Evolutionary conservation across 2,113 vertebrate species (phyloP), one percentile per base, ranked within the genome.

Genomic region (Pelvicachromis taeniatus): DNA sequence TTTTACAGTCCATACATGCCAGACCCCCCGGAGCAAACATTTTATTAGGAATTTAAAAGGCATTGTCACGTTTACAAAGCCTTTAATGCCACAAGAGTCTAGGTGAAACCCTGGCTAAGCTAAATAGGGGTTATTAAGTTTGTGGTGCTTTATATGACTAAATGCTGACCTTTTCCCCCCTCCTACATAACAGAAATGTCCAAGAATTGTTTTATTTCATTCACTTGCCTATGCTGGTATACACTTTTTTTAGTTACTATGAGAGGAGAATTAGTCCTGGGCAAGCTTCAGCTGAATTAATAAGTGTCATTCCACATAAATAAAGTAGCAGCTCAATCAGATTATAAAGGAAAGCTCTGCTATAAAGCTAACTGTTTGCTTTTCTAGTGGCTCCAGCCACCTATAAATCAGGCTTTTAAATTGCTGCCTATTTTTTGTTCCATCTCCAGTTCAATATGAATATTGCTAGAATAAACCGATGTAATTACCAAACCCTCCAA

Each of bases 1-100:
- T 92, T 88, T 87, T 85, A 91, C 80, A 88, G 63, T 91, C 75
- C 63, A 75, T 83, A 91, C 91, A 95, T 95, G 94, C 95, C 95
- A 87, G 88, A 92, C 92, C 91, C 85, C 94, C 91, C 87, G 21
- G 54, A 42, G 80, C 38, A 85, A 92, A 87, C 21, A 53, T 54
- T 86, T 84, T 54, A 85, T 84, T 82, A 50, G 70, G 55, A 83
- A 91, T 78, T 23, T 86, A 31, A 94, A 91, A 91, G 78, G 73
- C 81, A 87, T 75, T 70, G 52, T 82, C 59, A 79, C 52, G 14
- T 63, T 78, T 75, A 40, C 56, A 84, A 85, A 87, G 19, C 31
- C 26, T 86, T 23, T 50, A 73, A 85, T 82, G 42, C 48, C 45
- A 55, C 75, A 79, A 85, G 52, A 83, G 23, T 77, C 21, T 29